Evolutionary conservation across 1,140 invertebrate species (phyloP), one percentile per base, ranked within the genome.

Genomic region (Pseudomyrmex sp.): DNA sequence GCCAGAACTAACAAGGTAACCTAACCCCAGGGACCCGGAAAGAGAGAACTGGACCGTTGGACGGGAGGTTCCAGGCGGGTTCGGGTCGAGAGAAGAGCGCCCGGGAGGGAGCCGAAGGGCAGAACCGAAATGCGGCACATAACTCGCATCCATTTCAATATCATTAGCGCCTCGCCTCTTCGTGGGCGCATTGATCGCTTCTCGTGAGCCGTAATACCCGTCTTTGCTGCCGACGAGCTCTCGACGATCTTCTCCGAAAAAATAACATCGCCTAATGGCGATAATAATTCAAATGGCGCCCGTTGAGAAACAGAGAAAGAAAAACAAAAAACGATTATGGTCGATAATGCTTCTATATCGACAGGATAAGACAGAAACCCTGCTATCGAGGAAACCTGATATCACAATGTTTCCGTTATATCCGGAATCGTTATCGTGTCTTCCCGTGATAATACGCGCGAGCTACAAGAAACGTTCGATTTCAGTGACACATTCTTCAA

Each of bases 1-100:
- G 90, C 88, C 90, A 87, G 90, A 90, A 90, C 90, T 91, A 91
- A 91, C 90, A 91, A 90, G 90, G 87, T 89, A 91, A 91, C 90
- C 84, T 82, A 91, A 89, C 85, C 88, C 88, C 87, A 79, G 83
- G 75, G 87, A 90, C 85, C 74, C 62, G 46, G 50, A 15, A 18
- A 44, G 59, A 63, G 46, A 23, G 46, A 1, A 48, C 48, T 65
- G 74, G n/a, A 65, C 46, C 65, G 20, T 20, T 52, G 65, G 54
- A 46, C 54, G 50, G 54, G 35, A 3, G 35, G 54, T 26, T 13
- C 12, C 10, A 13, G 12, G 61, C 46, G 13, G 68, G 26, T 50
- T 52, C 68, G 50, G 46, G 48, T 8, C 56, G 20, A 15, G 52
- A 13, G 23, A 50, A 50, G 77, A 65, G 73, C n/a, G 23, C 62